These are phyloP conservation scores for Neosalanx taihuensis DNA, from an alignment of 2,797 vertebrate genomes.

Conservation along the genomic window DNA sequence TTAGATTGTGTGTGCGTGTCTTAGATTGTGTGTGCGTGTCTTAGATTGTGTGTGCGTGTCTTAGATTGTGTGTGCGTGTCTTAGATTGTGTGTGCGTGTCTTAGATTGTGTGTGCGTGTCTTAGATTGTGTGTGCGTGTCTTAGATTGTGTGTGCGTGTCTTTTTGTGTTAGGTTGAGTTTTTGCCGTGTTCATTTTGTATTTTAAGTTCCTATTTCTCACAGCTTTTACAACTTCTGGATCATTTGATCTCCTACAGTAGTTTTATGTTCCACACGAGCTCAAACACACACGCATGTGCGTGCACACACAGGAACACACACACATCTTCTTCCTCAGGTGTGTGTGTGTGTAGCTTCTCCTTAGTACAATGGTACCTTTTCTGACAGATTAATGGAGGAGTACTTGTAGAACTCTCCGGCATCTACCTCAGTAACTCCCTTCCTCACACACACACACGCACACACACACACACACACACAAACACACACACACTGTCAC, in stretches of 20 bases:
- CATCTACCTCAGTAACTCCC: neutral
- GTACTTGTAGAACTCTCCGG: neutral
- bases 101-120: no score
- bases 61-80: no score
- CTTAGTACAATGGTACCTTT: neutral
- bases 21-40: no score
- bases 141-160: neutral
- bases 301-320: conserved; percentile 1
- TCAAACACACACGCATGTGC: neutral
- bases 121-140: no score
- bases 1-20: no score
- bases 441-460: neutral
- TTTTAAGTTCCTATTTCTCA: no score
- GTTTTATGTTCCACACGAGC: no score
- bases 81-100: no score
- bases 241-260: no score
- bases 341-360: no score
- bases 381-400: neutral
- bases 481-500: no score
- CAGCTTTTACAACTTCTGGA: neutral
- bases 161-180: neutral
- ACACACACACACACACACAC: conserved; percentile 1
- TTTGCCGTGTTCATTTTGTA: conserved; percentile 10
- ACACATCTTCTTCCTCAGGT: neutral
- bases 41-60: no score